phyloP scores from a whole-genome alignment of 2,888 invertebrate genomes.

The Willowsia nigromaculata region DNA sequence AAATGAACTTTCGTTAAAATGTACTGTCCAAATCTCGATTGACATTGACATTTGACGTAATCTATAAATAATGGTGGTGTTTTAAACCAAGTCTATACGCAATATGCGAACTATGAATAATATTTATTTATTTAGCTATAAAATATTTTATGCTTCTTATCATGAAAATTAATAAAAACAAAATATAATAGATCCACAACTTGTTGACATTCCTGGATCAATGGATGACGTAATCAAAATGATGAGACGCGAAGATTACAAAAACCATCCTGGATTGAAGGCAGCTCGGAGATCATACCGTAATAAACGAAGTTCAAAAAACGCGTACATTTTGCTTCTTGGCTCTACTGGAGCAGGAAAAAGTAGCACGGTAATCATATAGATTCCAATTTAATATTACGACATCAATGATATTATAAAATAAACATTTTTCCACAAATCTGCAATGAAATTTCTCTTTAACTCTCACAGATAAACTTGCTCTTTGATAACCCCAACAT shows the following conservation, averaged over 20 bases:
- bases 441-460: not conserved
- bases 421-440: too few relatives aligned
- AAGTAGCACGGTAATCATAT: conserved; percentile 61
- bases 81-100: too few relatives aligned
- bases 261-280: conserved; percentile 58
- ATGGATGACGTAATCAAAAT: not conserved
- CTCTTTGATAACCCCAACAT: conserved; percentile 66
- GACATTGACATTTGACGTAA: too few relatives aligned
- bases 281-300: conserved; percentile 46
- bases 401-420: not conserved
- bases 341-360: conserved; percentile 70
- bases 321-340: conserved; percentile 68
- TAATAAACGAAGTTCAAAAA: conserved; percentile 61
- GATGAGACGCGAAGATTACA: not conserved
- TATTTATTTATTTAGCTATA: too few relatives aligned
- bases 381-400: not conserved
- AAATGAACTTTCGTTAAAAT: too few relatives aligned
- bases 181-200: too few relatives aligned
- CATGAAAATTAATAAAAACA: too few relatives aligned
- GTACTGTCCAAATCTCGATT: too few relatives aligned
- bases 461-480: conserved; percentile 55
- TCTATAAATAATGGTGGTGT: not conserved
- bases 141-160: too few relatives aligned
- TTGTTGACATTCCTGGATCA: not conserved
- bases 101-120: too few relatives aligned